These are phyloP conservation scores for Lasaia peninsularis DNA, from an alignment of 1,140 invertebrate genomes.

Conservation along the genomic window DNA sequence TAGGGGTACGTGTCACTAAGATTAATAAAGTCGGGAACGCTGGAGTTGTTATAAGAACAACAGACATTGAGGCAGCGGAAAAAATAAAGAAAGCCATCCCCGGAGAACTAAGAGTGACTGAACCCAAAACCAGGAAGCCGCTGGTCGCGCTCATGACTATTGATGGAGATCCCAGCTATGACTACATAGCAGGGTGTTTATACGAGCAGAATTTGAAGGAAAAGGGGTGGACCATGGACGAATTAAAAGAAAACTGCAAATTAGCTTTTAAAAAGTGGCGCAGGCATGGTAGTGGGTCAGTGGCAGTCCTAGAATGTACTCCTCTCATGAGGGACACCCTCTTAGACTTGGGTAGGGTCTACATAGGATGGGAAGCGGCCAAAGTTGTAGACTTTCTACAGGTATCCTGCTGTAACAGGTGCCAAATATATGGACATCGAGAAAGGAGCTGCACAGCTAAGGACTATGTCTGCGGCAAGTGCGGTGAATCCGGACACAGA, in stretches of 20 bases:
- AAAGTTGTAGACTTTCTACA: constrained; percentile 18
- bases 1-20: not conserved
- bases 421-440: constrained; percentile 24
- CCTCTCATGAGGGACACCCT: constrained; percentile 11
- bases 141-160: not conserved
- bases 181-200: not conserved
- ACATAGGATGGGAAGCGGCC: constrained; percentile 18
- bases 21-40: constrained; percentile 14
- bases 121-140: not conserved
- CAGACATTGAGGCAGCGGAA: not conserved
- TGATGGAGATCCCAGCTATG: not conserved
- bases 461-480: constrained; percentile 19
- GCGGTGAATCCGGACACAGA: constrained; percentile 18
- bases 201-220: not conserved
- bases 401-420: constrained; percentile 28
- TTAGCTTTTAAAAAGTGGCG: constrained; percentile 14
- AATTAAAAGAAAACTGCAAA: not conserved
- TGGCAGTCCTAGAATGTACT: constrained; percentile 18
- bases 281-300: not conserved
- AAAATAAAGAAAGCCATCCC: not conserved
- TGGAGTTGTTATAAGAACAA: constrained; percentile 12
- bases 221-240: not conserved
- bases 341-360: not conserved
- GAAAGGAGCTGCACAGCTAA: constrained; percentile 23
- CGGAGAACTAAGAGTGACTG: not conserved